Evolutionary conservation across 2,888 invertebrate genomes (phyloP).

Genomic region (Calliopum simillimum): DNA sequence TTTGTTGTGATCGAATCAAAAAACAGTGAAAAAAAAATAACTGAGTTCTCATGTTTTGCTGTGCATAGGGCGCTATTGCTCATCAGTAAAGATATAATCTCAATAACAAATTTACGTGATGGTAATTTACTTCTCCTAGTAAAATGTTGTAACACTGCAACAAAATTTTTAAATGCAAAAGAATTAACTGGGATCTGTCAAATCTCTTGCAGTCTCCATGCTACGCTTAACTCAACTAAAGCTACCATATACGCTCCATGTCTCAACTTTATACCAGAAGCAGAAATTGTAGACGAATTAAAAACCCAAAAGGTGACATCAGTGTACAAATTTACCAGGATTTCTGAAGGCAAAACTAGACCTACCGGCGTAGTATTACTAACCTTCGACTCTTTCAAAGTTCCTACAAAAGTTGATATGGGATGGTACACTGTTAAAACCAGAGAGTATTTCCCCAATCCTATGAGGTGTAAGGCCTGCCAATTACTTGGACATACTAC

Average conservation of each 20-base stretch:
- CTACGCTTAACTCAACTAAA: not conserved
- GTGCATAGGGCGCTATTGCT: too few species aligned
- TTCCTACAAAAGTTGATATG: slow-evolving; percentile 6
- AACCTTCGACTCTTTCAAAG: not conserved
- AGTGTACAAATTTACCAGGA: not conserved
- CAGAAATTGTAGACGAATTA: slow-evolving; percentile 32
- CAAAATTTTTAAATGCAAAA: not conserved
- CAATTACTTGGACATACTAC: slow-evolving; percentile 24
- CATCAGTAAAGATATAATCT: too few species aligned
- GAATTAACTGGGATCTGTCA: not conserved
- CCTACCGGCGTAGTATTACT: not conserved
- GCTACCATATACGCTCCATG: slow-evolving; percentile 24
- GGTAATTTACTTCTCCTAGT: slow-evolving; percentile 8
- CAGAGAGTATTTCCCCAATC: slow-evolving; percentile 15
- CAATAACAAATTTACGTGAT: not conserved
- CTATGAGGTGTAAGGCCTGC: slow-evolving; percentile 28
- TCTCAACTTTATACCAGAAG: slow-evolving; percentile 21
- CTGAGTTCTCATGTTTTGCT: slow-evolving; percentile 5
- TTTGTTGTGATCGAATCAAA: not conserved
- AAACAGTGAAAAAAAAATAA: not conserved
- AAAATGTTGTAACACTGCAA: not conserved
- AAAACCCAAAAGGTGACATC: not conserved
- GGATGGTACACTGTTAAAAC: slow-evolving; percentile 25
- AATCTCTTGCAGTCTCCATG: slow-evolving; percentile 6
- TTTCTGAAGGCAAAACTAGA: not conserved